Conservation (phyloP, 2,888 invertebrate species). For the Drosophila birchii region DNA sequence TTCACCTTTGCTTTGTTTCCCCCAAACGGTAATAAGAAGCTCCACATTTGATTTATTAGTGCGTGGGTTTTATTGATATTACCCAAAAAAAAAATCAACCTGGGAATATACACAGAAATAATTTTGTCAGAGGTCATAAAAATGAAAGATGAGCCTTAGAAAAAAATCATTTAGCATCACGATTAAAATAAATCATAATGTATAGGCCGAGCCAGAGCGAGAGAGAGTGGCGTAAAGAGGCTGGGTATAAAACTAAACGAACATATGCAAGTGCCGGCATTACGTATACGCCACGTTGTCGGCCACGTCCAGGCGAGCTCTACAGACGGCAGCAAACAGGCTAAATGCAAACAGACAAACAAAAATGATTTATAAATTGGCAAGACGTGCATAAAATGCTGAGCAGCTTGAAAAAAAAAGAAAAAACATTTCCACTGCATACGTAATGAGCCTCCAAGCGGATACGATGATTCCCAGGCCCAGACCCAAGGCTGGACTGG, state of each 20-base stretch:
- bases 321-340: slow-evolving; percentile 53
- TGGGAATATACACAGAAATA: slow-evolving; percentile 49
- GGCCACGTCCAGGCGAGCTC: slow-evolving; percentile 59
- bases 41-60: slow-evolving; percentile 31
- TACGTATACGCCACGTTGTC: slow-evolving; percentile 70
- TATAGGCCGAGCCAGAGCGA: slow-evolving; percentile 26
- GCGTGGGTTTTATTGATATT: slow-evolving; percentile 40
- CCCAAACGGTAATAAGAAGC: slow-evolving; percentile 22
- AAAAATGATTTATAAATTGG: slow-evolving; percentile 84
- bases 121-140: slow-evolving; percentile 55
- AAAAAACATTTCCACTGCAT: slow-evolving; percentile 73
- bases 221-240: background rate
- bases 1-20: slow-evolving; percentile 14
- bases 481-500: slow-evolving; percentile 48
- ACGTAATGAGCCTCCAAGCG: slow-evolving; percentile 69
- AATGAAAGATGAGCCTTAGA: slow-evolving; percentile 63
- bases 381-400: slow-evolving; percentile 82
- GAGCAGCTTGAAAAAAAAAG: slow-evolving; percentile 51
- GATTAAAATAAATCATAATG: slow-evolving; percentile 79
- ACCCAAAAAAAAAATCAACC: slow-evolving; percentile 29
- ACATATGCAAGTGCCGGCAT: slow-evolving; percentile 55
- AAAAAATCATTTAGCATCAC: slow-evolving; percentile 78
- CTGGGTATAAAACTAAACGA: slow-evolving; percentile 23
- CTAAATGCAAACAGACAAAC: slow-evolving; percentile 75
- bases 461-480: slow-evolving; percentile 43